Conservation (phyloP, 92 coral and sea anemone species). For the Heliopora coerulea region DNA sequence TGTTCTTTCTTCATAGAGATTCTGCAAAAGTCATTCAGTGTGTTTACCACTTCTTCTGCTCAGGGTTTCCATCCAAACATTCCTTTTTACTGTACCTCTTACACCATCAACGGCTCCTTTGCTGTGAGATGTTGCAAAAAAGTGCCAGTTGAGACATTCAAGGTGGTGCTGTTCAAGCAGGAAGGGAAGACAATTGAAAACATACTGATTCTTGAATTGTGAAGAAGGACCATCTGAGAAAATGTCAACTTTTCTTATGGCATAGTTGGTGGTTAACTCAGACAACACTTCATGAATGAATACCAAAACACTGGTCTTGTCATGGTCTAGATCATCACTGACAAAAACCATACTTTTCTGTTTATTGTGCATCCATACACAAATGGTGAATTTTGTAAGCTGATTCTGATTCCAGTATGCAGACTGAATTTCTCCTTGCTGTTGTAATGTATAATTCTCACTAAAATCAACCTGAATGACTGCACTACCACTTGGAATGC, state of each 20-base stretch:
- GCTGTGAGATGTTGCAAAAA: no score
- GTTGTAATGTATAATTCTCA: constrained; percentile 54
- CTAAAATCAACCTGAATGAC: constrained; percentile 54
- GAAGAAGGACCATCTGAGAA: no score
- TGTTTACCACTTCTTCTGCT: constrained; percentile 49
- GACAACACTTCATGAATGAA: constrained; percentile 46
- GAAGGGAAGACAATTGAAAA: constrained; percentile 50
- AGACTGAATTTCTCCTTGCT: constrained; percentile 56
- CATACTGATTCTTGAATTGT: constrained; percentile 57
- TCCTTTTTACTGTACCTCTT: constrained; percentile 51
- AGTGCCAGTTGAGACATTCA: no score
- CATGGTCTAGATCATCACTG: constrained; percentile 59
- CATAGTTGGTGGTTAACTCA: constrained; percentile 10
- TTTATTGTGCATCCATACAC: constrained; percentile 50
- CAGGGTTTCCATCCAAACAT: constrained; percentile 58
- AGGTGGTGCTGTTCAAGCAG: constrained; percentile 38
- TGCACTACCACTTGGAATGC: constrained; percentile 49
- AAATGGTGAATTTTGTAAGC: constrained; percentile 53
- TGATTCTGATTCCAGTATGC: constrained; percentile 58
- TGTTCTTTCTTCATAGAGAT: constrained; percentile 38
- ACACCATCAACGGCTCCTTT: no score
- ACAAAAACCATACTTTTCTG: constrained; percentile 63
- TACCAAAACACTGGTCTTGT: constrained; percentile 56
- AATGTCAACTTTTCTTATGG: no score
- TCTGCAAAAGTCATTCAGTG: constrained; percentile 46